Percentiles rank a stretch among this genome's conserved stretches.
These are phyloP conservation scores for Meteorus sp. DNA, from an alignment of 1,140 invertebrate species.

Conservation along the genomic window DNA sequence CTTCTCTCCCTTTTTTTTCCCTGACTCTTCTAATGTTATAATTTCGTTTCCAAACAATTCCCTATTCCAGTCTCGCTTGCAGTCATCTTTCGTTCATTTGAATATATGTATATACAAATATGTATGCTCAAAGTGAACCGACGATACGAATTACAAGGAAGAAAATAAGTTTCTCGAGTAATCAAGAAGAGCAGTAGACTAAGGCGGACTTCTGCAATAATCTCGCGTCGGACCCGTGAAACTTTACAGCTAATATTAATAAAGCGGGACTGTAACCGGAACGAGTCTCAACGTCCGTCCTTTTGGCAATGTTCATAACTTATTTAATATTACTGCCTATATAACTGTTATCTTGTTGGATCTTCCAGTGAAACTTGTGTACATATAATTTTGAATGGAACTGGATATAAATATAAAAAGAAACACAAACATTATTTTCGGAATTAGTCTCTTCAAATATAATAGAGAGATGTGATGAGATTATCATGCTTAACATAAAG, in stretches of 20 bases:
- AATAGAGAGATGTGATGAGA: no score
- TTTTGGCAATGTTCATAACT: conserved; percentile 10
- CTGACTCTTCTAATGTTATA: conserved; percentile 6
- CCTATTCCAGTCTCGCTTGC: no score
- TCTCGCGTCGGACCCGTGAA: conserved; percentile 14
- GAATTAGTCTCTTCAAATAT: no score
- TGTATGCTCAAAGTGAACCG: neutral
- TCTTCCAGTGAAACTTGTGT: neutral
- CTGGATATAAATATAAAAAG: neutral
- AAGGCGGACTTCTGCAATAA: conserved; percentile 14
- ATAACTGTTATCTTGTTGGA: conserved; percentile 5
- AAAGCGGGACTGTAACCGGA: conserved; percentile 7
- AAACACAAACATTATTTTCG: neutral
- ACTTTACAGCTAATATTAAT: conserved; percentile 21
- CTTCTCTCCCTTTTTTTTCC: neutral
- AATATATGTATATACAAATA: neutral
- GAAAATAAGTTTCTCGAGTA: conserved; percentile 15
- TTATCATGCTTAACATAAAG: no score
- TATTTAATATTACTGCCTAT: conserved; percentile 21
- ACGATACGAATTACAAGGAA: conserved; percentile 13
- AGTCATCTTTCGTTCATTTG: no score
- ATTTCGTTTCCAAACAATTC: conserved; percentile 14
- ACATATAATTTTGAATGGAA: neutral
- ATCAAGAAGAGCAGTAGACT: conserved; percentile 10
- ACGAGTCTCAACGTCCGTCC: conserved; percentile 4